phyloP scores from a whole-genome alignment of 2,797 vertebrate species.

The Hirundo rustica region DNA sequence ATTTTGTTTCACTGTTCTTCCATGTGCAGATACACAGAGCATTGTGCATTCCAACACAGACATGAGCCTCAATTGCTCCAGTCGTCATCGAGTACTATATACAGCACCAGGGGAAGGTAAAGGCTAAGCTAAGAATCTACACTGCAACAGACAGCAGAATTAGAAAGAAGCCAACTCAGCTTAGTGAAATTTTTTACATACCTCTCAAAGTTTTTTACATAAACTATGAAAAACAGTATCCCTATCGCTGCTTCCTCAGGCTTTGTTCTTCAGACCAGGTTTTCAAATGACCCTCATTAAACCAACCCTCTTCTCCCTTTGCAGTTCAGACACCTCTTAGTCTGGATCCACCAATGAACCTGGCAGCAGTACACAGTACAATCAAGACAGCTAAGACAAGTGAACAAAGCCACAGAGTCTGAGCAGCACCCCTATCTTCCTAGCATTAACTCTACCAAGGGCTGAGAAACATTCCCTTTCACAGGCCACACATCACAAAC shows the following conservation, averaged over 20 bases:
- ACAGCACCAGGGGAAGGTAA: not conserved
- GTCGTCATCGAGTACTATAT: fast-evolving
- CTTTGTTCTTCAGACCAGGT: not conserved
- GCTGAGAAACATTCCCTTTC: not conserved
- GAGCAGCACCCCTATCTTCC: not conserved
- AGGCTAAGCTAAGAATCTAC: not conserved
- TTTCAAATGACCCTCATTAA: not conserved
- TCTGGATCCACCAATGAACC: not conserved
- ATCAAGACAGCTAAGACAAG: not conserved
- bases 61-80: not conserved
- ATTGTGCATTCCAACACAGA: fast-evolving
- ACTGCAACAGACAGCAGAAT: not conserved
- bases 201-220: not conserved
- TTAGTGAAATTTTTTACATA: not conserved
- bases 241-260: not conserved
- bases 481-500: not conserved
- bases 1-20: not conserved
- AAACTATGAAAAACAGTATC: not conserved
- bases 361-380: not conserved
- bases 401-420: fast-evolving
- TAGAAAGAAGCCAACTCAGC: not conserved
- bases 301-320: not conserved
- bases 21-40: fast-evolving
- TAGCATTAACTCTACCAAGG: not conserved
- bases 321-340: not conserved